Conservation (phyloP, 2,113 vertebrate species). For the Scalopus aquaticus region DNA sequence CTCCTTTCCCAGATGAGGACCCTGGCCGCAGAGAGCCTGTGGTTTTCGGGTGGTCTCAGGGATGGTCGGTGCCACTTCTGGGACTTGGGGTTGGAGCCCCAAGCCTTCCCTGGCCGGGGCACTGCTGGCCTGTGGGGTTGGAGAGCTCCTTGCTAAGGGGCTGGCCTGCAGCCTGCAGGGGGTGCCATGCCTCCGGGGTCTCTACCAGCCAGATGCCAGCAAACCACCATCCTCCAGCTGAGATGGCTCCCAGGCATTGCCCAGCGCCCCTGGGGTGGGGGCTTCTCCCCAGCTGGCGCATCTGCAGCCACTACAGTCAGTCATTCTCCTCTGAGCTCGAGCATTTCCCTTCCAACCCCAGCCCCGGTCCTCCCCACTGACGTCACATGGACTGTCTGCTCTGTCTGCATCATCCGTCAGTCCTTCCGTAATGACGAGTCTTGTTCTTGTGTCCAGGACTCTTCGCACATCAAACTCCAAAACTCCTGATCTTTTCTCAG, state of each 20-base stretch:
- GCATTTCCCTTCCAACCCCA: neutral
- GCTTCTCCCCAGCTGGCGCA: too few relatives aligned
- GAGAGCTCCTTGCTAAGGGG: neutral
- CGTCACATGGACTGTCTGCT: neutral
- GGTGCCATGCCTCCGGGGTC: accelerated
- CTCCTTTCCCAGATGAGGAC: neutral
- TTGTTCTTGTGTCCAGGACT: neutral
- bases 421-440: neutral
- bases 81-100: neutral
- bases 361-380: neutral
- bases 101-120: accelerated
- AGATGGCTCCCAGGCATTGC: neutral
- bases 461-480: neutral
- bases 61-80: accelerated
- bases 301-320: neutral
- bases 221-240: too few relatives aligned
- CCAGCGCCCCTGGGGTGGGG: too few relatives aligned
- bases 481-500: neutral
- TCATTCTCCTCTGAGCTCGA: neutral
- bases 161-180: too few relatives aligned
- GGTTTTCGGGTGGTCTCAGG: neutral
- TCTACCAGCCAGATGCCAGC: neutral
- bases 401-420: neutral
- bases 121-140: neutral
- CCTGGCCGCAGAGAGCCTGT: neutral